Evolutionary conservation across 2,797 vertebrate species (phyloP).

Genomic region (Anableps anableps): DNA sequence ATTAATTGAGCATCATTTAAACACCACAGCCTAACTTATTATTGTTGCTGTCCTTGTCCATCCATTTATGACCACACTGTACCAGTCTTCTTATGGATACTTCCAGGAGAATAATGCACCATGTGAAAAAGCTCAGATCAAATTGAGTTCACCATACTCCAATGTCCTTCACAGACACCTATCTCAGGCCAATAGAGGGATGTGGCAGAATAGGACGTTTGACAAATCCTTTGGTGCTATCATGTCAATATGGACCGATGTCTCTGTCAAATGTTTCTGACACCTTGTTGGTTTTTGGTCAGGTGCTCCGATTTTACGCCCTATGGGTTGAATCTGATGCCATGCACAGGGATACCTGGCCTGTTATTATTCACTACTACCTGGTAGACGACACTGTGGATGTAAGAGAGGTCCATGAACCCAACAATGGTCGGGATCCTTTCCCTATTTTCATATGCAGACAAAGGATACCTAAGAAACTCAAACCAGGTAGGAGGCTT

Average conservation of each 20-base stretch:
- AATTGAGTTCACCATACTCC: no score
- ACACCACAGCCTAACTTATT: background rate
- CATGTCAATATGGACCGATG: background rate
- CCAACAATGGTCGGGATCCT: conserved; percentile 87
- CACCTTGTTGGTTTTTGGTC: background rate
- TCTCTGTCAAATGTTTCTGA: background rate
- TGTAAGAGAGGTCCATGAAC: conserved; percentile 85
- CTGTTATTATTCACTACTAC: conserved; percentile 89
- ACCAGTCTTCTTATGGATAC: background rate
- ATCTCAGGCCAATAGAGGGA: no score
- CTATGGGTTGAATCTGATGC: conserved; percentile 84
- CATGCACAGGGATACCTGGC: conserved; percentile 77
- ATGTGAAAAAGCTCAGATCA: no score
- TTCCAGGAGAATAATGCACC: background rate
- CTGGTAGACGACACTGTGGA: conserved; percentile 91
- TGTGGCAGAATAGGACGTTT: background rate
- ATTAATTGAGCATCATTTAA: background rate
- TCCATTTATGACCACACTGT: background rate
- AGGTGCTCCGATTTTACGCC: conserved; percentile 94
- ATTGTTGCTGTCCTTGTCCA: background rate
- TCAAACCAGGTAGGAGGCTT: conserved; percentile 67
- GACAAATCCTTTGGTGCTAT: background rate
- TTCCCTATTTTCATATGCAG: conserved; percentile 88
- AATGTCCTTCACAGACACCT: no score
- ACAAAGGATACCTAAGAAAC: conserved; percentile 85